Evolutionary conservation across 2,113 vertebrate genomes (phyloP), one percentile per base, ranked within the genome.

Genomic region (Myiozetetes cayanensis): DNA sequence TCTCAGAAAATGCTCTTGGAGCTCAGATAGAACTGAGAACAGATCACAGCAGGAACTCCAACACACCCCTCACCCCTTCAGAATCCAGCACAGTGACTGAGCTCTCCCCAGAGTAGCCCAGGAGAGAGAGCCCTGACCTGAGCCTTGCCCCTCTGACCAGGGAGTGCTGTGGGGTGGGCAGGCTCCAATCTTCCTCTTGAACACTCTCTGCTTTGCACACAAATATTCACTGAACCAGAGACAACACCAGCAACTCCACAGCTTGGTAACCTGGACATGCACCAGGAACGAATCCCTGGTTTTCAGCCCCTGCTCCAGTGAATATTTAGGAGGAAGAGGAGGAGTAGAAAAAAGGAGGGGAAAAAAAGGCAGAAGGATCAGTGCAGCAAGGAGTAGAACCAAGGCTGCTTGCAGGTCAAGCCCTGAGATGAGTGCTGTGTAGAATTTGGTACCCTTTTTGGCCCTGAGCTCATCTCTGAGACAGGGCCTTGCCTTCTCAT

Each of bases 141-240:
- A 91, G 66, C 74, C 44, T 23, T 9, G 10, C 4, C 43, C n/a
- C 66, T 25, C 59, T 47, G 15, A 44, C 24, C 30, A 61, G 35
- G n/a, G 47, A 55, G 31, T 14, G 47, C 81, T 44, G 62, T 6
- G 21, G 53, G 31, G 31, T 22, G 7, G 43, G 59, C 7, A 4
- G 61, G 39, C 39, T 52, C 66, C 2, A 12, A 30, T 41, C 81
- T 75, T 87, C 91, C 94, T 61, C 70, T 20, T 4, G 21, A 82
- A 65, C 37, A 41, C 59, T 16, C 79, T 44, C 39, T 58, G 1
- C 50, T 89, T 17, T 30, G 31, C 49, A 79, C 49, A 70, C 58
- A 75, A 94, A 87, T 87, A 93, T 75, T 94, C 84, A 87, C 91
- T 82, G 87, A 74, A 52, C 46, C 93, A 94, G 77, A 79, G 71